Percentiles rank a stretch among this genome's conserved stretches.
These are phyloP conservation scores for Drosophila mulleri DNA, from an alignment of 2,888 invertebrate species.

Conservation along the genomic window DNA sequence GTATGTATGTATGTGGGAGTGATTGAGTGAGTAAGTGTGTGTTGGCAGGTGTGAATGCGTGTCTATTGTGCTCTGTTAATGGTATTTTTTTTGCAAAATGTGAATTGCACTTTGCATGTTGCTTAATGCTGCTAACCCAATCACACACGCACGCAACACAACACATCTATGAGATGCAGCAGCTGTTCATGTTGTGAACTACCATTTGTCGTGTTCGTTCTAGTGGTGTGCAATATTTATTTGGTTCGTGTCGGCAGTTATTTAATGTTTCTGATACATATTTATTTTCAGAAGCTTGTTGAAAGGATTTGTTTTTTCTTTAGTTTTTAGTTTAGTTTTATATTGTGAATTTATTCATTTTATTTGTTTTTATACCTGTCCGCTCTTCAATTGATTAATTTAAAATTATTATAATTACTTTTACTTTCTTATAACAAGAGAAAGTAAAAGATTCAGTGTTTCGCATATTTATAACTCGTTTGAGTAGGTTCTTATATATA, in stretches of 20 bases:
- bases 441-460: background rate
- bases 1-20: background rate
- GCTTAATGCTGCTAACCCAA: background rate
- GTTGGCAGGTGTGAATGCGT: slow-evolving; percentile 1
- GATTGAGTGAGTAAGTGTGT: background rate
- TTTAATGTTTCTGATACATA: background rate
- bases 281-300: background rate
- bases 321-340: too few relatives aligned
- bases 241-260: background rate
- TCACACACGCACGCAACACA: background rate
- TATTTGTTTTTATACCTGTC: background rate
- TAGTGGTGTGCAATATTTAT: slow-evolving; percentile 27
- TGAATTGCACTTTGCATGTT: slow-evolving; percentile 26
- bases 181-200: slow-evolving; percentile 48
- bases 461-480: background rate
- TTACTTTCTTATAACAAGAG: too few relatives aligned
- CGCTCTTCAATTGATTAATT: too few relatives aligned
- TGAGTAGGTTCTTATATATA: background rate
- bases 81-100: slow-evolving; percentile 7
- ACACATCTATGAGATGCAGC: slow-evolving; percentile 19
- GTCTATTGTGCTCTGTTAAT: slow-evolving; percentile 26
- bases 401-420: background rate
- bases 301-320: background rate
- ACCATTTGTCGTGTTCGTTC: slow-evolving; percentile 28
- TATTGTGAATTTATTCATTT: background rate